Percentiles rank a stretch among this genome's conserved stretches.
Conservation (phyloP, 2,113 vertebrate species). For the Rhadina sibilatrix region DNA sequence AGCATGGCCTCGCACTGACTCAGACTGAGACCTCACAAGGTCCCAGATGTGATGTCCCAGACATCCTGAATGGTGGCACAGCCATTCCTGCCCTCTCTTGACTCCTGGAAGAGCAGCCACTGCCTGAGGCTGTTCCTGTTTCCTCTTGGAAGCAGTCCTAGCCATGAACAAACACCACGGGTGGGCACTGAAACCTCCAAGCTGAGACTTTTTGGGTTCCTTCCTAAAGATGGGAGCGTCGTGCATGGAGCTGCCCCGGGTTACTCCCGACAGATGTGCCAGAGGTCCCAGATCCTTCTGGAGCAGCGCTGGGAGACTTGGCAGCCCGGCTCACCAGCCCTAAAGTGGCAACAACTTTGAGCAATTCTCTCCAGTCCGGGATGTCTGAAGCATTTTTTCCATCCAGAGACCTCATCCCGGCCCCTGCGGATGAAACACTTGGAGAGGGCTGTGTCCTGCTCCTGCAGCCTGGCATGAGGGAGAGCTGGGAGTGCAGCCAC, state of each 20-base stretch:
- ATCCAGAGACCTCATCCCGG: background rate
- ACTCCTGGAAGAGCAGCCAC: background rate
- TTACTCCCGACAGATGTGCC: background rate
- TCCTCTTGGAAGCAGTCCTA: background rate
- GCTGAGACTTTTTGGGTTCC: background rate
- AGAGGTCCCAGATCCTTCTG: background rate
- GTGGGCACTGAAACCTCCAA: background rate
- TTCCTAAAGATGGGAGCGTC: background rate
- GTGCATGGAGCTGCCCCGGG: background rate
- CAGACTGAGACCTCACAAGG: background rate
- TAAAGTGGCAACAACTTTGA: background rate
- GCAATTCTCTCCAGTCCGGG: background rate
- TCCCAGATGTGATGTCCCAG: background rate
- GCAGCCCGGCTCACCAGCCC: background rate
- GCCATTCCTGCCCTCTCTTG: background rate
- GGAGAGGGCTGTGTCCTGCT: background rate
- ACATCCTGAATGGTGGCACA: fast-evolving
- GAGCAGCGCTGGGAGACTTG: background rate
- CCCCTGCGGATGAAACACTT: fast-evolving
- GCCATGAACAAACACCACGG: background rate
- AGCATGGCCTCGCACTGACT: background rate
- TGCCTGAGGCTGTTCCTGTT: background rate
- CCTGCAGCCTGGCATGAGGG: background rate
- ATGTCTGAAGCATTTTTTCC: background rate
- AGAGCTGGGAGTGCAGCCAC: background rate